Conservation (phyloP, 1,140 invertebrate genomes). For the Metaphire vulgaris region DNA sequence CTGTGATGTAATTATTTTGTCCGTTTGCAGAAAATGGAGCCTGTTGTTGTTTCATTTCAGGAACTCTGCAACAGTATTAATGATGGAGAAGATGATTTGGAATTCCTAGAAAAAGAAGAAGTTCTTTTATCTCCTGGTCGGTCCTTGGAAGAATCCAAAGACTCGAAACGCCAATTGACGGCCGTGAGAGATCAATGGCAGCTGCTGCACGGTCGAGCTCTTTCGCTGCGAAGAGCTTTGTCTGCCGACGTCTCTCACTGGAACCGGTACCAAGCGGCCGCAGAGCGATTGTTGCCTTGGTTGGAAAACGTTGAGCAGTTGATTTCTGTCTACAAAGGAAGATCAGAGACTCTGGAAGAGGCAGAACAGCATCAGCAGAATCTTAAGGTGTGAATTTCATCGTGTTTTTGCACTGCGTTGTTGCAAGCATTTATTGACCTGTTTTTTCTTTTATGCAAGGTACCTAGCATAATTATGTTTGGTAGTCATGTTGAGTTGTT, state of each 20-base stretch:
- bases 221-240: conserved; percentile 65
- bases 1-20: no score
- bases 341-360: conserved; percentile 65
- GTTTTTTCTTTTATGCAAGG: no score
- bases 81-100: not conserved
- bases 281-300: conserved; percentile 77
- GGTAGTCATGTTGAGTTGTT: no score
- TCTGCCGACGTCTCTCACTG: conserved; percentile 71
- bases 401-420: no score
- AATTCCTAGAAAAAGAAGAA: not conserved
- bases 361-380: conserved; percentile 65
- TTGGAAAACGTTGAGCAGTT: conserved; percentile 76
- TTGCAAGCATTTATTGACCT: no score
- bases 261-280: conserved; percentile 72
- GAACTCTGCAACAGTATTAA: not conserved
- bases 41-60: no score
- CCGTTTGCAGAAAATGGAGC: no score
- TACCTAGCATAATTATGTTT: no score
- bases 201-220: conserved; percentile 45
- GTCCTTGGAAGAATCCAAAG: not conserved
- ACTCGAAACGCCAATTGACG: conserved; percentile 30
- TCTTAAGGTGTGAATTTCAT: conserved; percentile 47
- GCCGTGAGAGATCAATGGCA: conserved; percentile 47
- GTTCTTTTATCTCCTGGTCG: not conserved
- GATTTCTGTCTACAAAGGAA: conserved; percentile 60